Evolutionary conservation across 2,113 vertebrate genomes (phyloP).

Genomic region (Onychostruthus taczanowskii): DNA sequence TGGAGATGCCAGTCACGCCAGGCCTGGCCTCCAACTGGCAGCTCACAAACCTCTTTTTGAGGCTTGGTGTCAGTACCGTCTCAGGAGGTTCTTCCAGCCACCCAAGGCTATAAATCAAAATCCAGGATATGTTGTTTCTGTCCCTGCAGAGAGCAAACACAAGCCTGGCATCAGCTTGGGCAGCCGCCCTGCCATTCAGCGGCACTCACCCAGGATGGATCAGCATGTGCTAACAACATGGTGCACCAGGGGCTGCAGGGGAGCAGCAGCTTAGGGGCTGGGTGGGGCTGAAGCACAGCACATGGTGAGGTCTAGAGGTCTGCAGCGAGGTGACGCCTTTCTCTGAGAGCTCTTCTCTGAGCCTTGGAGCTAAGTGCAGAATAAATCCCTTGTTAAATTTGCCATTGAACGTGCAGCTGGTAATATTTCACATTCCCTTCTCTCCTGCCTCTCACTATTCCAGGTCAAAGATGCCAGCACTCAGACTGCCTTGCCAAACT

Average conservation of each 20-base stretch:
- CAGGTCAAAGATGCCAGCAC: conserved; percentile 52
- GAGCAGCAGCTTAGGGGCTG: not conserved
- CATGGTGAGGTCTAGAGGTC: not conserved
- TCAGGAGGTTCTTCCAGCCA: not conserved
- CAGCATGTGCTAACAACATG: not conserved
- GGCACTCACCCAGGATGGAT: not conserved
- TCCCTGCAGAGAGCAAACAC: not conserved
- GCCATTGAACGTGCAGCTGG: not conserved
- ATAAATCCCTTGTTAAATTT: not conserved
- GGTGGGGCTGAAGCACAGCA: not conserved
- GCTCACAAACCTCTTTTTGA: not conserved
- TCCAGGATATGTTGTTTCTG: not conserved
- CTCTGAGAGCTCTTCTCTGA: not conserved
- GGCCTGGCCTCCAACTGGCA: not conserved
- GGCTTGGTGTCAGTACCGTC: not conserved
- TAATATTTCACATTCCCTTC: not conserved
- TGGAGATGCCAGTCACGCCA: not conserved
- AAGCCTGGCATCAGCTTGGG: not conserved
- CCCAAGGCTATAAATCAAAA: not conserved
- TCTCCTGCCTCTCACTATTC: not conserved
- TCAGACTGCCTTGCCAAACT: conserved; percentile 7
- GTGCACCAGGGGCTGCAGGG: accelerated
- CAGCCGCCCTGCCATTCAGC: not conserved
- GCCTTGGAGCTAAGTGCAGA: not conserved
- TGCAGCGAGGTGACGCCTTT: not conserved